A percentile compares a stretch with the other conserved stretches of the same genome.
phyloP scores from a whole-genome alignment of 2,113 vertebrate genomes.

The Addax nasomaculatus region DNA sequence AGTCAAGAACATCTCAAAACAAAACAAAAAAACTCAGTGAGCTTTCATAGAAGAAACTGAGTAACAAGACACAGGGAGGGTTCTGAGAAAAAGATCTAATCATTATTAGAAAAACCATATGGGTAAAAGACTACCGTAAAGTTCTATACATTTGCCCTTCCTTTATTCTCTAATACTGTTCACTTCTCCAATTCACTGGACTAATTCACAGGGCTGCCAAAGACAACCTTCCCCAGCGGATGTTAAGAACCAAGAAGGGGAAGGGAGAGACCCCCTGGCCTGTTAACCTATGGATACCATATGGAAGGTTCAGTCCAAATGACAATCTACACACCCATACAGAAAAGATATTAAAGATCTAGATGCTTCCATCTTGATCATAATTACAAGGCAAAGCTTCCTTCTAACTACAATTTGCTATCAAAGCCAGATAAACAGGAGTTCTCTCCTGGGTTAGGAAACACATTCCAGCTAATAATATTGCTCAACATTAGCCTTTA shows the following conservation, averaged over 20 bases:
- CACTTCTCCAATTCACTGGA: not conserved
- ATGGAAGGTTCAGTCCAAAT: not conserved
- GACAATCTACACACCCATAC: not conserved
- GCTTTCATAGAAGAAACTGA: not conserved
- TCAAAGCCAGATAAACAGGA: not conserved
- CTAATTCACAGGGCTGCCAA: not conserved
- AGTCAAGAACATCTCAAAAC: not conserved
- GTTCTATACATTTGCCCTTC: not conserved
- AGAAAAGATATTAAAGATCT: not conserved
- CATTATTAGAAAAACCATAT: not conserved
- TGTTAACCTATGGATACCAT: not conserved
- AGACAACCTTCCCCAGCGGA: not conserved
- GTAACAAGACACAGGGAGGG: not conserved
- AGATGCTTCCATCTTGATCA: not conserved
- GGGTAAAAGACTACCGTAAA: not conserved
- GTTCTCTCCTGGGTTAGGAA: not conserved
- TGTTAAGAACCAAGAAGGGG: not conserved
- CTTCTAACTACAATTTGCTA: not conserved
- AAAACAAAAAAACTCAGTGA: not conserved
- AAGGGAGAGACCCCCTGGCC: not conserved
- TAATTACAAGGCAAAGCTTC: not conserved
- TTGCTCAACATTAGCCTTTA: not conserved
- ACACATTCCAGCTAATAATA: not conserved
- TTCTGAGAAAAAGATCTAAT: not conserved
- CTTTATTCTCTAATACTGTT: not conserved